Percentiles rank a stretch among this genome's conserved stretches.
These are phyloP conservation scores for Orchesella cincta DNA, from an alignment of 1,140 invertebrate genomes.

Conservation along the genomic window DNA sequence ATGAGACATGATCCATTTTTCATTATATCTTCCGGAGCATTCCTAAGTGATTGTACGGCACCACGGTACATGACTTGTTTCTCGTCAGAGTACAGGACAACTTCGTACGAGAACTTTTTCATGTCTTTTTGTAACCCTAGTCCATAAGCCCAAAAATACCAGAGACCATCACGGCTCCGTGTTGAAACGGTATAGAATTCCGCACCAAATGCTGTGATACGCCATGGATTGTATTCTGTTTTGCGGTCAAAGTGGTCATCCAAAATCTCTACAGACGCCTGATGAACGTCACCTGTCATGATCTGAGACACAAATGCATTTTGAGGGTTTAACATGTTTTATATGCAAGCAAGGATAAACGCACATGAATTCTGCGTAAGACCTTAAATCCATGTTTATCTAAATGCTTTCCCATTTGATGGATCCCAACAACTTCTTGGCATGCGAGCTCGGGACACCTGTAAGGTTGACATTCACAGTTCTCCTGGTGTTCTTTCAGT, in stretches of 20 bases:
- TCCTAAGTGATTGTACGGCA: slow-evolving; percentile 18
- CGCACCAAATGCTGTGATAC: not conserved
- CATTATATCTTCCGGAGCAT: slow-evolving; percentile 24
- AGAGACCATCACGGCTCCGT: slow-evolving; percentile 19
- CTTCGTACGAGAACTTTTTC: slow-evolving; percentile 33
- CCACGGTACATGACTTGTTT: slow-evolving; percentile 34
- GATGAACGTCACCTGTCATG: slow-evolving; percentile 26
- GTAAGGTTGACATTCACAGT: slow-evolving; percentile 35
- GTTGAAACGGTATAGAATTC: slow-evolving; percentile 35
- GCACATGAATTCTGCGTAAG: too few species aligned
- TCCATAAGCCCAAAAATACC: slow-evolving; percentile 35
- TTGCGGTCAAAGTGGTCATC: slow-evolving; percentile 33
- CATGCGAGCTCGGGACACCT: slow-evolving; percentile 33
- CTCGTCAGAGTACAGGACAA: slow-evolving; percentile 1
- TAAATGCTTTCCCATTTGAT: slow-evolving; percentile 33
- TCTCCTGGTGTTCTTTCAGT: slow-evolving; percentile 30
- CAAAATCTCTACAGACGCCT: slow-evolving; percentile 28
- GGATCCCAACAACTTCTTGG: slow-evolving; percentile 27
- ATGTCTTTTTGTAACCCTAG: slow-evolving; percentile 25
- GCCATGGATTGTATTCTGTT: slow-evolving; percentile 35
- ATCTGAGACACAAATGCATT: not conserved
- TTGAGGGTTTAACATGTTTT: not conserved
- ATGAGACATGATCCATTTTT: slow-evolving; percentile 8
- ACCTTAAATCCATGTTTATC: slow-evolving; percentile 37
- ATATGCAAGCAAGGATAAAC: not conserved